Evolutionary conservation across 2,113 vertebrate species (phyloP).

Genomic region (Enhydra lutris): DNA sequence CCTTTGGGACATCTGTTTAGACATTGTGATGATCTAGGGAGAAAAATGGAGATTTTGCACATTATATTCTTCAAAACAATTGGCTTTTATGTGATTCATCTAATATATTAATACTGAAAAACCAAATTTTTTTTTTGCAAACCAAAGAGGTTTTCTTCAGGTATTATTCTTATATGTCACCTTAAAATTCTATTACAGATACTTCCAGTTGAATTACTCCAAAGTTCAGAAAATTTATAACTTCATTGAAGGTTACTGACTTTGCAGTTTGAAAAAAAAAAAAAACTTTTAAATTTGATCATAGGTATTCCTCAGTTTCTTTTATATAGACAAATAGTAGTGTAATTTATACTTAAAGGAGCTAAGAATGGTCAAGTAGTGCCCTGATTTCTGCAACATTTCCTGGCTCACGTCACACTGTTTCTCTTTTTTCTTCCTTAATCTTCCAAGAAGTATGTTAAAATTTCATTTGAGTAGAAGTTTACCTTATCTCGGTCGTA

Average conservation of each 20-base stretch:
- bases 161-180: not conserved
- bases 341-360: not conserved
- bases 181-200: not conserved
- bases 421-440: not conserved
- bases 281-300: not conserved
- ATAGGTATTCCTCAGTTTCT: not conserved
- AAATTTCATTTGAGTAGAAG: not conserved
- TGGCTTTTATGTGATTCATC: not conserved
- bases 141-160: not conserved
- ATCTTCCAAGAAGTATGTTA: not conserved
- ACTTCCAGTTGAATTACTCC: not conserved
- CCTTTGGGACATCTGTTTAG: not conserved
- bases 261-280: not conserved
- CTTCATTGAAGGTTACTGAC: not conserved
- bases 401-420: not conserved
- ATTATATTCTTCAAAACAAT: not conserved
- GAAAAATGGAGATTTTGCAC: not conserved
- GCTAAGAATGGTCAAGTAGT: not conserved
- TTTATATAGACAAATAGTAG: not conserved
- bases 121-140: not conserved
- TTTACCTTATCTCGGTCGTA: not conserved
- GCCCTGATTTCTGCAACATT: not conserved
- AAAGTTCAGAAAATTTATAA: not conserved
- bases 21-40: not conserved
- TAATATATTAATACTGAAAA: constrained; percentile 33